These are phyloP conservation scores for Sander vitreus DNA, from an alignment of 2,113 vertebrate species.

Conservation along the genomic window DNA sequence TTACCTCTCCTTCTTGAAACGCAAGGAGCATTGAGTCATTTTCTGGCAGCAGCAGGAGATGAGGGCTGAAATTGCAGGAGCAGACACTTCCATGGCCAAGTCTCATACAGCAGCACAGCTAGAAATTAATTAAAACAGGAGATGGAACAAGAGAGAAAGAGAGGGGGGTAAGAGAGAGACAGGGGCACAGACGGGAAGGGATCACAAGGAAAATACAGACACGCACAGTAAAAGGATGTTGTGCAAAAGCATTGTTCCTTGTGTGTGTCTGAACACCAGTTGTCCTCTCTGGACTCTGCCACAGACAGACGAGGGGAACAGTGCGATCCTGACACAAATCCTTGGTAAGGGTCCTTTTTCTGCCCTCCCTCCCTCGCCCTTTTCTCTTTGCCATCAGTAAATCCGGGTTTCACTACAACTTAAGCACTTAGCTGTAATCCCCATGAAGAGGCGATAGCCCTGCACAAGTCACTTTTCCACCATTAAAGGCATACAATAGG, in stretches of 20 bases:
- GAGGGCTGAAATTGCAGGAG: constrained; percentile 64
- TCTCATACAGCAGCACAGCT: constrained; percentile 73
- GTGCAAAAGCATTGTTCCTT: constrained; percentile 46
- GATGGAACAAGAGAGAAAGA: constrained; percentile 45
- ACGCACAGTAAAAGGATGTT: constrained; percentile 50
- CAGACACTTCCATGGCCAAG: constrained; percentile 73
- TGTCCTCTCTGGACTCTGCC: constrained; percentile 63
- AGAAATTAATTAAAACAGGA: constrained; percentile 79
- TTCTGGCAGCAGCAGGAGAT: constrained; percentile 62
- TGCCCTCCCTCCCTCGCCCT: constrained; percentile 67
- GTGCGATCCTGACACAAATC: constrained; percentile 79
- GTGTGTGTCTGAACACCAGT: constrained; percentile 61
- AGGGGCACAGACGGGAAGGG: constrained; percentile 28
- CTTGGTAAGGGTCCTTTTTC: constrained; percentile 80
- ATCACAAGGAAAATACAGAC: constrained; percentile 60
- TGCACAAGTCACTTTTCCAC: constrained; percentile 82
- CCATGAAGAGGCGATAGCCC: constrained; percentile 83
- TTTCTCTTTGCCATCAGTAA: constrained; percentile 82
- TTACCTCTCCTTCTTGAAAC: constrained; percentile 55
- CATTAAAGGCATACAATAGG: constrained; percentile 83
- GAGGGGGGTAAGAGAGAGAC: background rate
- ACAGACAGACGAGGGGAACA: constrained; percentile 67
- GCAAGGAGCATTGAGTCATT: constrained; percentile 66
- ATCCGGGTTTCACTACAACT: constrained; percentile 84
- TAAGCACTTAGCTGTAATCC: constrained; percentile 85